Evolutionary conservation across 2,797 vertebrate genomes (phyloP).

Genomic region (Alauda arvensis): DNA sequence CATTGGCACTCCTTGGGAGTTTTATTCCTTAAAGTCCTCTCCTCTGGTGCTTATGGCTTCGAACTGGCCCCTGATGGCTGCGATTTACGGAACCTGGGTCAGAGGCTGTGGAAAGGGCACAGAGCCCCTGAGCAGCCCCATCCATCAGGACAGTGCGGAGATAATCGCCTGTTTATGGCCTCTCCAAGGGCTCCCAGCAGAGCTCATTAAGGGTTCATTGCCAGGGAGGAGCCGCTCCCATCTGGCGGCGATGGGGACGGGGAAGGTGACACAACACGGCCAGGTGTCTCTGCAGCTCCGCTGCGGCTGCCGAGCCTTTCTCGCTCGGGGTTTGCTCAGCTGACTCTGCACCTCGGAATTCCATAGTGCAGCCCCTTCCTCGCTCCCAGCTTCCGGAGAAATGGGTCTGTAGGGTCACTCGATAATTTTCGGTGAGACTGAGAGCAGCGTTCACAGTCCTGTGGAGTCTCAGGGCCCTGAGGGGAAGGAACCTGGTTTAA

Average conservation of each 20-base stretch:
- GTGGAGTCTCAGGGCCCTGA: background rate
- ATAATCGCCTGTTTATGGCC: background rate
- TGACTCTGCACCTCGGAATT: no score
- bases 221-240: background rate
- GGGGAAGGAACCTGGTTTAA: background rate
- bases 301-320: background rate
- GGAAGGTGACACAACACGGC: background rate
- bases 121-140: background rate
- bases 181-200: background rate
- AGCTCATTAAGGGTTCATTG: background rate
- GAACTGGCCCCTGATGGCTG: background rate
- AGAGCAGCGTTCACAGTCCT: accelerated
- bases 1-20: background rate
- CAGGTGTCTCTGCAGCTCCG: background rate
- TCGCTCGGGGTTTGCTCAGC: background rate
- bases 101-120: background rate
- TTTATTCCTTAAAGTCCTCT: background rate
- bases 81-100: background rate
- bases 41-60: background rate
- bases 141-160: background rate
- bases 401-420: background rate
- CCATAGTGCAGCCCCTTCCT: background rate
- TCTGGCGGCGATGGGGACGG: background rate
- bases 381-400: background rate
- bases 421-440: background rate